phyloP scores from a whole-genome alignment of 2,888 invertebrate species.

The Macrophya annulata region DNA sequence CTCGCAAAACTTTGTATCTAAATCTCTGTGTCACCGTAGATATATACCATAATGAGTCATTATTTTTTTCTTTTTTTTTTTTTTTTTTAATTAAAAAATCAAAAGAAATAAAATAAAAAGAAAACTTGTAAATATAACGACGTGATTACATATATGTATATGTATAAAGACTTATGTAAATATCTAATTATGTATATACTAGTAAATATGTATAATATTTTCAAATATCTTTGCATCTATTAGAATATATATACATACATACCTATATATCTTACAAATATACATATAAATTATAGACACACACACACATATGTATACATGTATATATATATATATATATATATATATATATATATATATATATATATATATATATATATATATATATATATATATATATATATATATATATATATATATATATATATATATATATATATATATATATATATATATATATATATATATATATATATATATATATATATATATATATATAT shows the following conservation, averaged over 20 bases:
- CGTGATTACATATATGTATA: no score
- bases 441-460: neutral
- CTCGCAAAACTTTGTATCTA: neutral
- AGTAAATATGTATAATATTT: no score
- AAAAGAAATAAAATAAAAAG: neutral
- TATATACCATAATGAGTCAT: neutral
- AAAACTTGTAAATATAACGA: neutral
- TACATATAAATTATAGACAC: no score
- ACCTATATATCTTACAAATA: neutral
- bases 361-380: neutral
- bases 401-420: neutral
- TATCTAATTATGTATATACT: neutral
- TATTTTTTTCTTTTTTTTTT: neutral
- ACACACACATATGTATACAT: no score
- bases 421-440: neutral
- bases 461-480: neutral
- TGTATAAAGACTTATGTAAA: neutral
- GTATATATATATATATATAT: neutral
- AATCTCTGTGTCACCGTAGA: conserved; percentile 10
- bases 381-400: neutral
- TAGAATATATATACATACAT: no score
- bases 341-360: neutral
- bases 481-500: neutral
- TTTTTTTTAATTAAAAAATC: neutral
- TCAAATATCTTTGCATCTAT: no score